These are phyloP conservation scores for Leucozona laternaria DNA, from an alignment of 2,888 invertebrate species.

Conservation along the genomic window DNA sequence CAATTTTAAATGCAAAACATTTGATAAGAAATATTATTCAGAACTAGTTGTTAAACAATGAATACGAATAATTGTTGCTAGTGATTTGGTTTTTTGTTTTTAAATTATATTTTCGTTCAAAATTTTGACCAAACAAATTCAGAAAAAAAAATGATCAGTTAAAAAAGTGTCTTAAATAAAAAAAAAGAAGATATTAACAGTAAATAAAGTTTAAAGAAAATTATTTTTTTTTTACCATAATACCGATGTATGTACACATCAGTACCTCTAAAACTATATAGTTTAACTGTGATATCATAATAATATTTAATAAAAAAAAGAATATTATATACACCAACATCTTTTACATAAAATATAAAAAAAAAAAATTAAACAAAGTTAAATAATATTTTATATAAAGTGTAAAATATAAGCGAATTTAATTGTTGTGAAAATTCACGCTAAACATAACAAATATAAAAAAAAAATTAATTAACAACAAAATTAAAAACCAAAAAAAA, in stretches of 20 bases:
- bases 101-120: constrained; percentile 10
- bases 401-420: constrained; percentile 52
- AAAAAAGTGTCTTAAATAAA: constrained; percentile 65
- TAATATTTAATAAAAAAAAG: constrained; percentile 28
- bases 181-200: constrained; percentile 41
- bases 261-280: constrained; percentile 72
- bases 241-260: constrained; percentile 72
- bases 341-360: constrained; percentile 49
- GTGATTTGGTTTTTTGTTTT: neutral
- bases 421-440: constrained; percentile 77
- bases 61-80: constrained; percentile 3
- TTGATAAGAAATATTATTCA: constrained; percentile 11
- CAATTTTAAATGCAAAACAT: constrained; percentile 59
- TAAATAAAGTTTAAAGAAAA: constrained; percentile 1
- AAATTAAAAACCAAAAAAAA: constrained; percentile 33
- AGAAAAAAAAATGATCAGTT: constrained; percentile 15
- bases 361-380: constrained; percentile 11
- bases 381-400: constrained; percentile 68
- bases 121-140: constrained; percentile 18
- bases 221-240: constrained; percentile 23
- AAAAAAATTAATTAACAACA: constrained; percentile 40
- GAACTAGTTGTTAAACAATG: constrained; percentile 51
- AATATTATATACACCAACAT: constrained; percentile 65
- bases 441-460: constrained; percentile 59
- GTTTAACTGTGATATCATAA: constrained; percentile 70